phyloP scores from a whole-genome alignment of 2,113 vertebrate species.

The Zapornia atra region DNA sequence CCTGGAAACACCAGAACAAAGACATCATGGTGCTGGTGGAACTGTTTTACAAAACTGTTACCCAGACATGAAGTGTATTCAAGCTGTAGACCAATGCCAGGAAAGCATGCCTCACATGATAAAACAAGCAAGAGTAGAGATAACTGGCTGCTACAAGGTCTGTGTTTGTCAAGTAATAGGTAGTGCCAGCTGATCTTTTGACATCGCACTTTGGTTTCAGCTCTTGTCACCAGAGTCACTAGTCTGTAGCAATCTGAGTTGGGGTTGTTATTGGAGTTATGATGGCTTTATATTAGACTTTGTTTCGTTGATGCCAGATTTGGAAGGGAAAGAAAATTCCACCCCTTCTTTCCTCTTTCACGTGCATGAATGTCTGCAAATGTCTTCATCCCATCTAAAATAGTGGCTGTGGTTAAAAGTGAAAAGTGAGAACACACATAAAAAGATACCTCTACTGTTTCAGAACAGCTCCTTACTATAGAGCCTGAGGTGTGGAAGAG shows the following conservation, averaged over 20 bases:
- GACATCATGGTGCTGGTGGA: background rate
- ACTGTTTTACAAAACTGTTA: background rate
- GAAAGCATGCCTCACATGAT: background rate
- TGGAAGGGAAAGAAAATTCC: background rate
- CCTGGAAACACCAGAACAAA: background rate
- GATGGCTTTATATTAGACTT: background rate
- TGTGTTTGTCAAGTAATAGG: background rate
- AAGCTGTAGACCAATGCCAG: background rate
- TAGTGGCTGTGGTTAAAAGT: background rate
- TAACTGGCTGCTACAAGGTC: background rate
- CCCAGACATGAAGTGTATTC: background rate
- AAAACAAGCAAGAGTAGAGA: background rate
- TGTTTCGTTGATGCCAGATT: background rate
- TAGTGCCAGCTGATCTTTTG: background rate
- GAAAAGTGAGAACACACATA: background rate
- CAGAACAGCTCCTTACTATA: background rate
- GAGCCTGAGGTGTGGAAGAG: background rate
- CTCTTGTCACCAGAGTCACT: background rate
- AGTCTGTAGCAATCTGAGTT: background rate
- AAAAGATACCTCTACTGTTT: background rate
- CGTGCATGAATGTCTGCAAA: fast-evolving
- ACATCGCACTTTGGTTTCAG: background rate
- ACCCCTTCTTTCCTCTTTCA: background rate
- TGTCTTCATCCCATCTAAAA: background rate
- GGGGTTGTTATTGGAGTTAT: background rate